Evolutionary conservation across 2,888 invertebrate species (phyloP).

Genomic region (Anthophora plumipes): DNA sequence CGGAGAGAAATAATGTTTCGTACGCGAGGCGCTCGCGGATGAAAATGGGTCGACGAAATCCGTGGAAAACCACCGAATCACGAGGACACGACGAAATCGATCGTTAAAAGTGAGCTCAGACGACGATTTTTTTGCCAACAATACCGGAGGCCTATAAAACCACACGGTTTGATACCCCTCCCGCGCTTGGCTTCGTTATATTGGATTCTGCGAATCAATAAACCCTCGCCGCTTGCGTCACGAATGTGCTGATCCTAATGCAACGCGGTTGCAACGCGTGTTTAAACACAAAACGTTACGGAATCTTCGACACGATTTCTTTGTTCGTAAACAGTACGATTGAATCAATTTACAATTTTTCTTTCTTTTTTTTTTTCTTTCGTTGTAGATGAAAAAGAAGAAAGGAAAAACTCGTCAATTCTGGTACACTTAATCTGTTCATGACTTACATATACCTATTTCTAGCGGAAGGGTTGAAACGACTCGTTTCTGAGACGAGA

Average conservation of each 20-base stretch:
- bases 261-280: conserved; percentile 47
- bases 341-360: neutral
- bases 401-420: too few species aligned
- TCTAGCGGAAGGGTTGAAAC: too few species aligned
- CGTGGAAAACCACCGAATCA: conserved; percentile 14
- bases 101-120: conserved; percentile 37
- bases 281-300: conserved; percentile 14
- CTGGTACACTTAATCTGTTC: too few species aligned
- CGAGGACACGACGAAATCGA: conserved; percentile 37
- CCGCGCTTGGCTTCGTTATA: conserved; percentile 59
- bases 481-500: too few species aligned
- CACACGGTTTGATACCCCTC: conserved; percentile 24
- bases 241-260: conserved; percentile 62
- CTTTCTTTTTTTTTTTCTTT: too few species aligned
- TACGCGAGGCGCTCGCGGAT: neutral
- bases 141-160: conserved; percentile 53
- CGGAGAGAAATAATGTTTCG: neutral
- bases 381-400: too few species aligned
- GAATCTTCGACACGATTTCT: neutral
- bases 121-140: conserved; percentile 55
- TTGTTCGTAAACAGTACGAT: neutral
- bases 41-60: conserved; percentile 3
- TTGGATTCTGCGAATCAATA: conserved; percentile 73
- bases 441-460: too few species aligned
- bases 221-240: conserved; percentile 69